Evolutionary conservation across 2,113 vertebrate species (phyloP).

Genomic region (Leptodactylus fuscus): DNA sequence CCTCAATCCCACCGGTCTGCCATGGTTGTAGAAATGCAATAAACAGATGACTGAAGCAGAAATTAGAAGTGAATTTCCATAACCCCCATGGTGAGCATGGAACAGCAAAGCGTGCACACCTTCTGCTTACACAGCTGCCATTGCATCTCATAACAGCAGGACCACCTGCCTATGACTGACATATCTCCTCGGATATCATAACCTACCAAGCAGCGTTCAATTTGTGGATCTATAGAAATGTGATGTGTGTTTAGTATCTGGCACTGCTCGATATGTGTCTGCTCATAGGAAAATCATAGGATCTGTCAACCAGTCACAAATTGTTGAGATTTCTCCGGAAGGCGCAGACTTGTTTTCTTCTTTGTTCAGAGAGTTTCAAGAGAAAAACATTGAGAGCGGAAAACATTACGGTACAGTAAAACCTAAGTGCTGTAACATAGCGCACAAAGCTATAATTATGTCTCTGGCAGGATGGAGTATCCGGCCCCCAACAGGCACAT

Average conservation of each 20-base stretch:
- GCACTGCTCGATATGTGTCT: neutral
- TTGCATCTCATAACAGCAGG: conserved; percentile 7
- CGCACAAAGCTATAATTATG: too few relatives aligned
- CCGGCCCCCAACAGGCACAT: too few relatives aligned
- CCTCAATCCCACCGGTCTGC: neutral
- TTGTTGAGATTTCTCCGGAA: neutral
- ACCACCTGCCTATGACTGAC: neutral
- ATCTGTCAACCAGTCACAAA: neutral
- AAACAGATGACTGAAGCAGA: neutral
- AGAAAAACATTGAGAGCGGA: too few relatives aligned
- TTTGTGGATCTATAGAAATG: neutral
- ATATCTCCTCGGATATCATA: neutral
- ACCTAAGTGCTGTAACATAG: too few relatives aligned
- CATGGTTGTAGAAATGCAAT: neutral
- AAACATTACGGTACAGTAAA: too few relatives aligned
- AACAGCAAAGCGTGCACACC: neutral
- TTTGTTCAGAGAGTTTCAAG: too few relatives aligned
- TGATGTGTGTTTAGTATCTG: neutral
- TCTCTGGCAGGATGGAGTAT: too few relatives aligned
- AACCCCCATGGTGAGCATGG: neutral
- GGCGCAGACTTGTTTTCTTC: neutral
- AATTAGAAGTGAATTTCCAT: neutral
- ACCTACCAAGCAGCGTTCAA: too few relatives aligned
- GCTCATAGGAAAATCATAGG: neutral
- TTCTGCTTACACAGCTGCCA: neutral